Evolutionary conservation across 2,113 vertebrate species (phyloP), one percentile per base, ranked within the genome.

Genomic region (Hiodon alosoides): DNA sequence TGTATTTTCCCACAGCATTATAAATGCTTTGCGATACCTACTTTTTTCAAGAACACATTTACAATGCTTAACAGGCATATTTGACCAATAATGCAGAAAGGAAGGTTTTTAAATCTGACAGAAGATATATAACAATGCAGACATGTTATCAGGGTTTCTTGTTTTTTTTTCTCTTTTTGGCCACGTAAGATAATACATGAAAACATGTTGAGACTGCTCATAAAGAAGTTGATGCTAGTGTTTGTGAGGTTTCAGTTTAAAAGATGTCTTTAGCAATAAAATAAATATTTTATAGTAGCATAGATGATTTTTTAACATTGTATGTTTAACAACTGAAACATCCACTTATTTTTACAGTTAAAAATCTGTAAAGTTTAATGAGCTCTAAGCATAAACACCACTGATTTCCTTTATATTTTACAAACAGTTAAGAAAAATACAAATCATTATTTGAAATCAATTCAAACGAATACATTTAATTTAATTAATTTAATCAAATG

Each of bases 361-460:
- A 17, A 52, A 52, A 68, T 14, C 14, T n/a, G 52, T 52, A 4
- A 5, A 67, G 48, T 67, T 16, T 16, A 16, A 14, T 81, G 80
- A 81, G 80, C 84, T 76, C 83, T 81, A 85, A 86, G 89, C 87
- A 82, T 79, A 81, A 77, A 70, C 1, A 81, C 85, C 85, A 85
- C 86, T 72, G 65, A 62, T 76, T 54, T 85, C 87, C 87, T 84
- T 86, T 85, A 78, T 82, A 85, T 82, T 85, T 85, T 86, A 83
- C 69, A 80, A 86, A 80, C 87, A 86, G 89, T 89, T 87, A 84
- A 88, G 81, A 85, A 84, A 80, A 82, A 89, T 83, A 82, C 83
- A 85, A 82, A 71, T 80, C 81, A 74, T 79, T 80, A 81, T 85
- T 81, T 83, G 82, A 84, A 81, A 83, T 85, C 85, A 85, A 85